These are phyloP conservation scores for Harmothoe impar DNA, from an alignment of 2,888 invertebrate species.

Conservation along the genomic window DNA sequence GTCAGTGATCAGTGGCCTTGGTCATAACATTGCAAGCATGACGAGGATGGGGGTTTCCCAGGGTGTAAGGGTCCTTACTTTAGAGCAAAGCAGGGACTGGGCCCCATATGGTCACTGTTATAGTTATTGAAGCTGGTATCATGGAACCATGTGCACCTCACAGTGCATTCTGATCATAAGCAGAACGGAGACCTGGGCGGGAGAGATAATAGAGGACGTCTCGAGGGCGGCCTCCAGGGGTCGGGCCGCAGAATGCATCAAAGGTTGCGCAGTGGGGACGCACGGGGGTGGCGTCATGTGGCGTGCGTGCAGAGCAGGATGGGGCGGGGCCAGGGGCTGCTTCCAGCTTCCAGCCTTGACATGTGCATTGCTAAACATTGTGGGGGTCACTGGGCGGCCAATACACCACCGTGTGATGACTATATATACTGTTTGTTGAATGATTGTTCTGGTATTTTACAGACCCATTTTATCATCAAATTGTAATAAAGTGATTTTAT, in stretches of 20 bases:
- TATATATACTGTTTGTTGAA: neutral
- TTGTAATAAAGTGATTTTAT: too few relatives aligned
- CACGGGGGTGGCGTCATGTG: neutral
- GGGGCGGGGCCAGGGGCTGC: neutral
- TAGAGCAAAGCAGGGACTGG: neutral
- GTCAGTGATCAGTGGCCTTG: neutral
- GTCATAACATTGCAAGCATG: constrained; percentile 20
- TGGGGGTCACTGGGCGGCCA: constrained; percentile 4
- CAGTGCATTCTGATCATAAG: constrained; percentile 52
- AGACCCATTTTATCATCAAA: neutral
- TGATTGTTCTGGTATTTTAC: neutral
- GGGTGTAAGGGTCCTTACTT: too few relatives aligned
- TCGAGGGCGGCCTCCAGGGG: neutral
- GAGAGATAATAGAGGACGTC: constrained; percentile 36
- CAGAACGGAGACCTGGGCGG: constrained; percentile 40
- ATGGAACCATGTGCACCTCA: constrained; percentile 10
- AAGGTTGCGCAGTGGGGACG: constrained; percentile 4
- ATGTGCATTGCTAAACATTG: neutral
- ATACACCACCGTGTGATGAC: neutral
- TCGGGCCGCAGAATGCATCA: constrained; percentile 41
- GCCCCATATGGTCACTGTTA: constrained; percentile 33
- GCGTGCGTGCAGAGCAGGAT: neutral
- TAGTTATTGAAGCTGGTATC: too few relatives aligned
- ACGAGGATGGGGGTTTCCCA: neutral
- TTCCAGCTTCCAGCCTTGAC: neutral